Percentiles rank a stretch among this genome's conserved stretches.
Evolutionary conservation across 2,797 vertebrate species (phyloP).

Genomic region (Sylvia borin): DNA sequence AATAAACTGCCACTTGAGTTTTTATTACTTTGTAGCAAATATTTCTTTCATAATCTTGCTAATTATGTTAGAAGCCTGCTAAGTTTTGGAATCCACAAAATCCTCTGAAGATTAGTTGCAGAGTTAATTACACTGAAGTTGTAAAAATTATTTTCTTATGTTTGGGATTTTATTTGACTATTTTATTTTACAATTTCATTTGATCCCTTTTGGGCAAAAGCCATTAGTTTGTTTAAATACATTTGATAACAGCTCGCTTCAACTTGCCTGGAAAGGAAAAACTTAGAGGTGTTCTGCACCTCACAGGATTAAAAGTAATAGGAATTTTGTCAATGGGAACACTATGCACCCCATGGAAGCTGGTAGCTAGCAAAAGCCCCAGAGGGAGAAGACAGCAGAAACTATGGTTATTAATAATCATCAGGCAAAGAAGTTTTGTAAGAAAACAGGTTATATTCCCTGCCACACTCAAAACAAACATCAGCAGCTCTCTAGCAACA

Average conservation of each 20-base stretch:
- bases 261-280: not conserved
- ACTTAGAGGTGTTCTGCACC: not conserved
- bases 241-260: not conserved
- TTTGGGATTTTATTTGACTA: not conserved
- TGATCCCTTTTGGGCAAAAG: not conserved
- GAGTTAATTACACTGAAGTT: not conserved
- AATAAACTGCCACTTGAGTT: not conserved
- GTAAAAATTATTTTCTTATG: not conserved
- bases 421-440: conserved; percentile 9
- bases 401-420: conserved; percentile 45
- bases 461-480: conserved; percentile 44
- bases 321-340: conserved; percentile 32
- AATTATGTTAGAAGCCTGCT: not conserved
- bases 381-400: conserved; percentile 31
- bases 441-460: conserved; percentile 36
- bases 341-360: not conserved
- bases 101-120: not conserved
- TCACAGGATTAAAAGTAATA: not conserved
- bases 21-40: not conserved
- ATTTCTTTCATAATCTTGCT: not conserved
- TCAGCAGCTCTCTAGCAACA: conserved; percentile 46
- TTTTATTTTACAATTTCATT: not conserved
- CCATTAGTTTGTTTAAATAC: not conserved
- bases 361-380: not conserved
- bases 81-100: not conserved